A percentile compares a stretch with the other conserved stretches of the same genome.
phyloP scores from a whole-genome alignment of 2,888 invertebrate genomes.

The Monoplex corrugatus region DNA sequence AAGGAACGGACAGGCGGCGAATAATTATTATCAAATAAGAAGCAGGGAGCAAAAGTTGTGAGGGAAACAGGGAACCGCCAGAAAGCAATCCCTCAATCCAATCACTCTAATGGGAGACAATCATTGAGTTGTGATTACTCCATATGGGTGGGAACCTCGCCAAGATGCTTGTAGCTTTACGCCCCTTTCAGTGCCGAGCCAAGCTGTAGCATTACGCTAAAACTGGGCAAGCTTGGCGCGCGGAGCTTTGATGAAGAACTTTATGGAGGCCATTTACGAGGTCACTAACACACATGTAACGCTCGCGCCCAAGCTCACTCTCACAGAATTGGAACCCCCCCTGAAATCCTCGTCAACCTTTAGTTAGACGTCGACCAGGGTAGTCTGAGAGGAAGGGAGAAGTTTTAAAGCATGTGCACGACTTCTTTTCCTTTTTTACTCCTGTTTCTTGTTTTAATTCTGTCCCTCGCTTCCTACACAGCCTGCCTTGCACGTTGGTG shows the following conservation, averaged over 20 bases:
- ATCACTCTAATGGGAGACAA: constrained; percentile 47
- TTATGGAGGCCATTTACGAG: constrained; percentile 43
- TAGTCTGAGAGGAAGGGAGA: neutral
- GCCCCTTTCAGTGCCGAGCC: constrained; percentile 49
- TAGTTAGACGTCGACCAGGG: constrained; percentile 41
- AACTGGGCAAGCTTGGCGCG: constrained; percentile 24
- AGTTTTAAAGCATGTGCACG: constrained; percentile 1
- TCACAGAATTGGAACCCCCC: constrained; percentile 35
- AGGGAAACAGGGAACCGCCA: neutral
- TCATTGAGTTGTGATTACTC: constrained; percentile 46
- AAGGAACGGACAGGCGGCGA: neutral
- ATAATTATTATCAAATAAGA: too few relatives aligned
- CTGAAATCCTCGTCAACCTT: constrained; percentile 29
- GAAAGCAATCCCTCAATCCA: constrained; percentile 21
- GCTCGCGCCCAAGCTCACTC: constrained; percentile 31
- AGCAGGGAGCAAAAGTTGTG: too few relatives aligned
- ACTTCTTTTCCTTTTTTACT: neutral
- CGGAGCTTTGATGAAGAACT: constrained; percentile 48
- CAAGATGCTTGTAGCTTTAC: constrained; percentile 39
- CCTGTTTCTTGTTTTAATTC: neutral
- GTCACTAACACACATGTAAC: constrained; percentile 45
- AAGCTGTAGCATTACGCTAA: constrained; percentile 44
- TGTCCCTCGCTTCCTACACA: neutral
- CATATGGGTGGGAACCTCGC: constrained; percentile 31
- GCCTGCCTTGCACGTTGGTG: neutral